Evolutionary conservation across 2,113 vertebrate species (phyloP).

Genomic region (Mionectes macconnelli): DNA sequence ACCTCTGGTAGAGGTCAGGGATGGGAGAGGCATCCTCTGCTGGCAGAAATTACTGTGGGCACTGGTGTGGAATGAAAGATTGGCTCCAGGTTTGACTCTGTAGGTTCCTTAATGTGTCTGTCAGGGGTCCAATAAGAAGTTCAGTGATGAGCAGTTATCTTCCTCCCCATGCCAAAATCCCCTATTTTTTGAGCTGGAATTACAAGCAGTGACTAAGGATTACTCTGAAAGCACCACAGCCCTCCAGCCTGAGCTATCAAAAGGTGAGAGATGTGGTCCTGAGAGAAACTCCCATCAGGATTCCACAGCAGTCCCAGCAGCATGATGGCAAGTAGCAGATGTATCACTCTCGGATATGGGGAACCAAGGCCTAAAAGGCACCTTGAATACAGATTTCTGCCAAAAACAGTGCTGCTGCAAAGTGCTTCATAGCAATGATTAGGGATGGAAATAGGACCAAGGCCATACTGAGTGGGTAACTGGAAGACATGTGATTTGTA

Average conservation of each 20-base stretch:
- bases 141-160: not conserved
- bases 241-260: not conserved
- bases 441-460: not conserved
- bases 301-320: fast-evolving
- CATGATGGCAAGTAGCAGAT: not conserved
- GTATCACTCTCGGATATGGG: not conserved
- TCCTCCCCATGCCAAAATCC: not conserved
- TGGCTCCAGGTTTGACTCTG: not conserved
- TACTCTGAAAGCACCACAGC: not conserved
- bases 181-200: not conserved
- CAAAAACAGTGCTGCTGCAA: not conserved
- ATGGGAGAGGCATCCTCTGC: not conserved
- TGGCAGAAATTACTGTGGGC: not conserved
- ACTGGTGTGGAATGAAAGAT: not conserved
- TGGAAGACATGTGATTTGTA: not conserved
- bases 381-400: not conserved
- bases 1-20: not conserved
- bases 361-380: not conserved
- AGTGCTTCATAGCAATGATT: not conserved
- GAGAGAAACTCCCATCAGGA: not conserved
- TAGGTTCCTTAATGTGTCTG: not conserved
- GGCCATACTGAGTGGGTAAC: not conserved
- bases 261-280: not conserved
- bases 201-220: not conserved
- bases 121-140: not conserved